Evolutionary conservation across 2,888 invertebrate genomes (phyloP).

Genomic region (Quadriops clusia): DNA sequence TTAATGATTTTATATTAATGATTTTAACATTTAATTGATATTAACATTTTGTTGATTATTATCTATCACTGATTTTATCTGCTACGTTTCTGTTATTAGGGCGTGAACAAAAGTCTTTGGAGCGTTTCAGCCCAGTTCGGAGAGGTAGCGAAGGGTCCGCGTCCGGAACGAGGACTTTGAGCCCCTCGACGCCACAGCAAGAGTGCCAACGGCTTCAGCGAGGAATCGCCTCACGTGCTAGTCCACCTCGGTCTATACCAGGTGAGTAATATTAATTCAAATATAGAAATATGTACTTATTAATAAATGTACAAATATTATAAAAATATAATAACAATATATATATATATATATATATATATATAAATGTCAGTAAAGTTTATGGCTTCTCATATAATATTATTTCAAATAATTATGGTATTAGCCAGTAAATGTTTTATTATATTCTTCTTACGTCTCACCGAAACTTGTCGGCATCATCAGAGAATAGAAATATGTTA

Average conservation of each 20-base stretch:
- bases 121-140: conserved; percentile 83
- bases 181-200: conserved; percentile 56
- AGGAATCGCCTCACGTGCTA: conserved; percentile 36
- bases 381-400: too few relatives aligned
- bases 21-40: too few relatives aligned
- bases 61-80: too few relatives aligned
- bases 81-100: conserved; percentile 33
- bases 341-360: too few relatives aligned
- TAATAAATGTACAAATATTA: conserved; percentile 2
- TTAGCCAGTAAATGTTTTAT: too few relatives aligned
- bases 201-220: conserved; percentile 70
- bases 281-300: neutral
- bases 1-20: too few relatives aligned
- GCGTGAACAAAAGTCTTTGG: conserved; percentile 47
- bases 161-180: conserved; percentile 41
- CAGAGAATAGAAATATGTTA: too few relatives aligned
- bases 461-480: too few relatives aligned
- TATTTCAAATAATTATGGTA: too few relatives aligned
- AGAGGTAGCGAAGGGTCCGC: conserved; percentile 71
- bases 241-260: conserved; percentile 45
- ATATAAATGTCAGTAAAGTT: too few relatives aligned
- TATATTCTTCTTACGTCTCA: too few relatives aligned
- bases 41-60: too few relatives aligned
- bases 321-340: conserved; percentile 4
- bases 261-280: conserved; percentile 28